Percentiles rank a stretch among this genome's conserved stretches.
These are phyloP conservation scores for Acanthaster planci DNA, from an alignment of 35 echinoderm and acorn worm genomes.

Conservation along the genomic window DNA sequence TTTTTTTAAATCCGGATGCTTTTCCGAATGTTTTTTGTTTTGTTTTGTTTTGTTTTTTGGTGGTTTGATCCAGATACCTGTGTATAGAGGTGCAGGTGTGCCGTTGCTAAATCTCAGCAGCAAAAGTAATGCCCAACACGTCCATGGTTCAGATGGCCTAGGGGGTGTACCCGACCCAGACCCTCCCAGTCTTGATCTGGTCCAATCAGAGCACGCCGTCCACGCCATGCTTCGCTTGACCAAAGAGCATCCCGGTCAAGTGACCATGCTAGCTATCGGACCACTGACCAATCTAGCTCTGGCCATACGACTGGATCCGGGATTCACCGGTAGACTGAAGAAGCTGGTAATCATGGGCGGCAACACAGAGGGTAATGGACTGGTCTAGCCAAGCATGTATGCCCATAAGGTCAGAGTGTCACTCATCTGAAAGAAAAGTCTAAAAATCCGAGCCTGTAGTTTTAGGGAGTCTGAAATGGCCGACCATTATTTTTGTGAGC, in stretches of 20 bases:
- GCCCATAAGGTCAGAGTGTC: too few relatives aligned
- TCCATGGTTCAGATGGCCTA: slow-evolving; percentile 83
- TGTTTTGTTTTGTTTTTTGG: too few relatives aligned
- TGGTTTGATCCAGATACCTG: slow-evolving; percentile 55
- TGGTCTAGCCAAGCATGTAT: too few relatives aligned
- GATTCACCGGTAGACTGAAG: slow-evolving; percentile 81
- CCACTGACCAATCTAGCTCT: slow-evolving; percentile 92
- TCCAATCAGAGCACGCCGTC: slow-evolving; percentile 82
- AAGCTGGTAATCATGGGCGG: slow-evolving; percentile 90
- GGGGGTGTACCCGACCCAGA: slow-evolving; percentile 55
- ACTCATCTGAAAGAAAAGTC: too few relatives aligned
- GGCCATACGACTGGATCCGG: slow-evolving; percentile 79
- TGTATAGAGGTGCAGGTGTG: slow-evolving; percentile 57
- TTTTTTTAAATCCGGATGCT: too few relatives aligned
- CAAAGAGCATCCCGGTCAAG: slow-evolving; percentile 80
- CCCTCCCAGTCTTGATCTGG: slow-evolving; percentile 27
- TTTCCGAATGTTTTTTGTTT: too few relatives aligned
- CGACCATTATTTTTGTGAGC: too few relatives aligned
- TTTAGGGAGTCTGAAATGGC: neutral
- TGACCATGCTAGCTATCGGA: slow-evolving; percentile 91
- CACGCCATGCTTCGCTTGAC: slow-evolving; percentile 67
- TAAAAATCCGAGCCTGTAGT: neutral
- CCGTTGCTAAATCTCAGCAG: slow-evolving; percentile 18
- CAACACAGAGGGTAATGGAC: slow-evolving; percentile 83
- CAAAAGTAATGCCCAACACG: slow-evolving; percentile 12